Evolutionary conservation across 2,888 invertebrate genomes (phyloP).

Genomic region (Apantesis nais): DNA sequence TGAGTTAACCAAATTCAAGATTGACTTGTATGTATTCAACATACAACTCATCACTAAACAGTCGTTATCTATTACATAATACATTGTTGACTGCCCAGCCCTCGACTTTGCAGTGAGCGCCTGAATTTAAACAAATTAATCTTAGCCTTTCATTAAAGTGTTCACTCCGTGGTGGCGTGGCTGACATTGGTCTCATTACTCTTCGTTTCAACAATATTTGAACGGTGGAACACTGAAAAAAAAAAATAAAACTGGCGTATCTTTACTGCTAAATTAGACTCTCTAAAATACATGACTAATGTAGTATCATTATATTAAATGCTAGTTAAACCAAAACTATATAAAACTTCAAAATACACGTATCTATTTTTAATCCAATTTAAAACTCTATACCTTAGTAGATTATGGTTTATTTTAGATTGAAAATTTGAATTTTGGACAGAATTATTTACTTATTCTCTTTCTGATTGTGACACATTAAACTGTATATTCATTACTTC

Average conservation of each 20-base stretch:
- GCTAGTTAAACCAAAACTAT: no score
- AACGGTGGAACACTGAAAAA: slow-evolving; percentile 7
- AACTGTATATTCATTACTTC: no score
- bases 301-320: no score
- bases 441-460: no score
- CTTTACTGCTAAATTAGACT: neutral
- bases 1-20: neutral
- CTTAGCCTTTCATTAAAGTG: slow-evolving; percentile 10
- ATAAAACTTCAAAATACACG: no score
- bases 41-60: neutral
- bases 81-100: neutral
- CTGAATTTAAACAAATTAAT: slow-evolving; percentile 8
- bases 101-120: slow-evolving; percentile 11
- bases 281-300: no score
- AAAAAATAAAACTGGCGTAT: neutral
- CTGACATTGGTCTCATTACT: neutral
- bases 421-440: neutral
- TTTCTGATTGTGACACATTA: no score
- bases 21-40: neutral
- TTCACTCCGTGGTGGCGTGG: neutral
- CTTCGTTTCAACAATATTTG: neutral
- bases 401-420: neutral
- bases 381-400: no score
- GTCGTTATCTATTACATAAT: no score
- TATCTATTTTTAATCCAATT: no score